Percentiles rank a stretch among this genome's conserved stretches.
These are phyloP conservation scores for Actenoides lindsayi DNA, from an alignment of 2,113 vertebrate genomes.

Conservation along the genomic window DNA sequence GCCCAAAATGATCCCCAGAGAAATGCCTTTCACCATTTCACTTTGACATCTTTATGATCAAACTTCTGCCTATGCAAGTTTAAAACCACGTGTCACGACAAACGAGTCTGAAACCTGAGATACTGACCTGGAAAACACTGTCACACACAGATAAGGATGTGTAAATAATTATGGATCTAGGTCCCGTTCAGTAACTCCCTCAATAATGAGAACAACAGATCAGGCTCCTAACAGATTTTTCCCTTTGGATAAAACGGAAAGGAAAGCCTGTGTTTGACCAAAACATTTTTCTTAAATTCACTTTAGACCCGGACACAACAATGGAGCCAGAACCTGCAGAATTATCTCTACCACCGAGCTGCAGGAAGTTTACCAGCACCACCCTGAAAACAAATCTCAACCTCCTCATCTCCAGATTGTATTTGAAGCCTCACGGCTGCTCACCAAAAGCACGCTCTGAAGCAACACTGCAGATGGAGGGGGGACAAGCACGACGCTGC, in stretches of 20 bases:
- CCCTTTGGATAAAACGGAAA: constrained; percentile 32
- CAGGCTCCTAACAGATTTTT: background rate
- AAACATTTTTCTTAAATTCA: constrained; percentile 43
- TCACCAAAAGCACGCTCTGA: background rate
- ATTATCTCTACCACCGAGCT: constrained; percentile 33
- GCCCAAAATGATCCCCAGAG: background rate
- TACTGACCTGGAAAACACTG: background rate
- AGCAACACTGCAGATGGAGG: background rate
- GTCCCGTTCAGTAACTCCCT: background rate
- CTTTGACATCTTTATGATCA: background rate
- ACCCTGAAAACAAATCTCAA: constrained; percentile 46
- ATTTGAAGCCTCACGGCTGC: background rate
- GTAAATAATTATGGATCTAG: background rate
- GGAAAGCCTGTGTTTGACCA: background rate
- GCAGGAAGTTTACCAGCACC: constrained; percentile 65
- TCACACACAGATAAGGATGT: background rate
- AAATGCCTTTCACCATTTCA: background rate
- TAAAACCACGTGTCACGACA: background rate
- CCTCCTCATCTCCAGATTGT: background rate
- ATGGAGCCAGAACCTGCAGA: background rate
- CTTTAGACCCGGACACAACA: constrained; percentile 33
- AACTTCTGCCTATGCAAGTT: background rate
- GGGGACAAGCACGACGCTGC: background rate
- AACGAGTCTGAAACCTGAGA: background rate
- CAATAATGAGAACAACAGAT: background rate